Evolutionary conservation across 2,888 invertebrate species (phyloP), one percentile per base, ranked within the genome.

Genomic region (Cantharis nigra): DNA sequence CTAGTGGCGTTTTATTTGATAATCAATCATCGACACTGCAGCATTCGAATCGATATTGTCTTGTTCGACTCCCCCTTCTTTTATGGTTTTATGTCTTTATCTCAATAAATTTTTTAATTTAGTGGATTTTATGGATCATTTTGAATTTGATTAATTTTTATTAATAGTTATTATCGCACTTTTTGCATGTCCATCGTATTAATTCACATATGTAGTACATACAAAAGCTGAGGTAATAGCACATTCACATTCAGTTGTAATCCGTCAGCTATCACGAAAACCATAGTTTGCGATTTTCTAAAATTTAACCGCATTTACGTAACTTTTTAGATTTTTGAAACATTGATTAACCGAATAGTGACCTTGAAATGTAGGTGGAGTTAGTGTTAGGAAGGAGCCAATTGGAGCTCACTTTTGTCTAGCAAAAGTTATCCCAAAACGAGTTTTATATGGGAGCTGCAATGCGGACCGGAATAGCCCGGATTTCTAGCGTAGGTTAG

Each of bases 361-460:
- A 75, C 80, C 80, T 80, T 80, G 78, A 79, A 75, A 77, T 33
- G 75, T 70, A 72, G 81, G 81, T 71, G 80, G 76, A 79, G 80
- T 80, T 82, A 78, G 78, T 71, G 75, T 11, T 70, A 69, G 28
- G 33, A 67, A 77, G 74, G 75, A 75, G 73, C 82, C 84, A 82
- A 81, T 84, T 81, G 82, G 79, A 80, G 70, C 64, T 62, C 49
- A 69, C 67, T 49, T 63, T 63, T 74, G 69, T 74, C 77, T 76
- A 76, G 74, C 80, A 78, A 77, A 76, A 76, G 75, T 73, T 79
- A 67, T 76, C 80, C 79, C 75, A 81, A 84, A 82, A 80, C 75
- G 80, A 80, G 81, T 83, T 81, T 83, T 82, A 82, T 81, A 82
- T 80, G 78, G 83, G 79, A 84, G 85, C 82, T 85, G 86, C 86